Percentiles rank a stretch among this genome's conserved stretches.
Evolutionary conservation across 1,140 invertebrate species (phyloP).

Genomic region (Latrodectus geometricus): DNA sequence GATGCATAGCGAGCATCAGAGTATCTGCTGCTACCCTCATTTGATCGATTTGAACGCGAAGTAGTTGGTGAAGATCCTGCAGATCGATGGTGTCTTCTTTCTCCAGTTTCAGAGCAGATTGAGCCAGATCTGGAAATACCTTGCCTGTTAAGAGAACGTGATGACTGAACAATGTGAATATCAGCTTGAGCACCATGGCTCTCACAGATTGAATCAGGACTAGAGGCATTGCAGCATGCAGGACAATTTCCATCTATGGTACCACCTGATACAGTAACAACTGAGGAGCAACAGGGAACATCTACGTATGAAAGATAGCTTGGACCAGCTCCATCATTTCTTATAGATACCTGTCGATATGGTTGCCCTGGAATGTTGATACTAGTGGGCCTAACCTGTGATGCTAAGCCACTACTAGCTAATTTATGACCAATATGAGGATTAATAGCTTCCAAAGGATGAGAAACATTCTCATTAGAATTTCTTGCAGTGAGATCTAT

Average conservation of each 20-base stretch:
- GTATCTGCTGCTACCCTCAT: background rate
- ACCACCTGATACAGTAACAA: slow-evolving; percentile 45
- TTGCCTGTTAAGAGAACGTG: slow-evolving; percentile 27
- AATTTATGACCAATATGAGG: slow-evolving; percentile 58
- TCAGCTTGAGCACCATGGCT: slow-evolving; percentile 1
- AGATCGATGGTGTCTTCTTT: slow-evolving; percentile 56
- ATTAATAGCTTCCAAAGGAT: slow-evolving; percentile 55
- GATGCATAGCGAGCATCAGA: slow-evolving; percentile 47
- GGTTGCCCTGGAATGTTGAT: slow-evolving; percentile 47
- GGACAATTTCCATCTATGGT: slow-evolving; percentile 25
- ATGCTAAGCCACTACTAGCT: slow-evolving; percentile 43
- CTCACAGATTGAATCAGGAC: slow-evolving; percentile 35
- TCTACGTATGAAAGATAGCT: slow-evolving; percentile 43
- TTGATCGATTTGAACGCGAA: slow-evolving; percentile 1
- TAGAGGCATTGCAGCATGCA: slow-evolving; percentile 26
- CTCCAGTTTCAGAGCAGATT: slow-evolving; percentile 64
- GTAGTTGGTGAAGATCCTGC: slow-evolving; percentile 46
- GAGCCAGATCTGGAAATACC: slow-evolving; percentile 62
- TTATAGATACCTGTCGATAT: background rate
- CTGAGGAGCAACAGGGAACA: slow-evolving; percentile 43
- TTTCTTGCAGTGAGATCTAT: slow-evolving; percentile 46
- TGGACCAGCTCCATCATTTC: slow-evolving; percentile 37
- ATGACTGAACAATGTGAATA: slow-evolving; percentile 27
- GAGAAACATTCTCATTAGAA: slow-evolving; percentile 46
- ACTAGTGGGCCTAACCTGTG: slow-evolving; percentile 23